Percentiles rank a stretch among this genome's conserved stretches.
Evolutionary conservation across 2,113 vertebrate species (phyloP).

Genomic region (Aplodontia rufa): DNA sequence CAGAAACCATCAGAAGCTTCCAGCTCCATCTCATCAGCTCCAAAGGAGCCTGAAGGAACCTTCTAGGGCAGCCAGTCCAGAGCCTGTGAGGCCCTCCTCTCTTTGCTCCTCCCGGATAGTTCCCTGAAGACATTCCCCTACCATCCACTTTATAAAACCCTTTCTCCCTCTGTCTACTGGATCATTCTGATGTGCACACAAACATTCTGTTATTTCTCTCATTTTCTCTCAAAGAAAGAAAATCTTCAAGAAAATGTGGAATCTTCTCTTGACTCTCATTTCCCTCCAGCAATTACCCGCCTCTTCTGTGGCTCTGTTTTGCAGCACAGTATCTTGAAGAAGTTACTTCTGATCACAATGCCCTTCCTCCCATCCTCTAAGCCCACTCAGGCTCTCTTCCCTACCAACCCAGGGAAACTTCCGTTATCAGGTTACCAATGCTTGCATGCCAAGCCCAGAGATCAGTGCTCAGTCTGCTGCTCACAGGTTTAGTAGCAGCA

Average conservation of each 20-base stretch:
- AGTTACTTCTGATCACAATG: not conserved
- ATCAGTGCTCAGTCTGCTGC: not conserved
- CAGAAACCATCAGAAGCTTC: not conserved
- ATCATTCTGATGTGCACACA: not conserved
- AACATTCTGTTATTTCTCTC: not conserved
- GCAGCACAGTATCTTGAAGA: not conserved
- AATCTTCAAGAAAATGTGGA: not conserved
- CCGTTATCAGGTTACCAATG: not conserved
- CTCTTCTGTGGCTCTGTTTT: not conserved
- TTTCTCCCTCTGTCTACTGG: not conserved
- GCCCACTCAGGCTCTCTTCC: not conserved
- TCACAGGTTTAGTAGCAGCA: not conserved
- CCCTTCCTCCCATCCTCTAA: not conserved
- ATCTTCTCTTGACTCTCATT: not conserved
- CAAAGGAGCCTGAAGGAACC: not conserved
- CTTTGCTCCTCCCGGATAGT: not conserved
- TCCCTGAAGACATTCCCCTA: not conserved
- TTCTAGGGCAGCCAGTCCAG: not conserved
- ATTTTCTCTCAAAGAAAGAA: not conserved
- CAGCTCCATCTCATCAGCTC: not conserved
- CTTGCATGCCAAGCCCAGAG: not conserved
- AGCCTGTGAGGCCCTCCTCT: not conserved
- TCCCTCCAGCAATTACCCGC: not conserved
- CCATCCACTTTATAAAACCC: not conserved
- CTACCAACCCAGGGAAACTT: not conserved